Evolutionary conservation across 2,797 vertebrate genomes (phyloP), one percentile per base, ranked within the genome.

Genomic region (Ciconia nigra): DNA sequence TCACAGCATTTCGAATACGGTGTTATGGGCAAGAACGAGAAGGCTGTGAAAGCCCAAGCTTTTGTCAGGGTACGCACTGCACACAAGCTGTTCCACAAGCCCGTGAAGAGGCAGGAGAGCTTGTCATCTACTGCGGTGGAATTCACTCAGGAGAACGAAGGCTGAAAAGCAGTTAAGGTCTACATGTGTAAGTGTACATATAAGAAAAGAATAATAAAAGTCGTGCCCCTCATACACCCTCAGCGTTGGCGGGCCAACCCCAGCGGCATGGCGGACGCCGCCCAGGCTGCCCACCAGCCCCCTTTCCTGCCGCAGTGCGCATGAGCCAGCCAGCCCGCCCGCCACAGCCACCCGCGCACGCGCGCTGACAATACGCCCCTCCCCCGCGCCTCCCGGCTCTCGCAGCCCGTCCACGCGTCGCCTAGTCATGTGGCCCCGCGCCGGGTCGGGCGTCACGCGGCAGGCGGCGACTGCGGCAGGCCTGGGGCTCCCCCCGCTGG

Each of bases 161-260:
- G 47, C 25, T 35, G 39, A 29, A 17, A 37, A 52, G n/a, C 54
- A 7, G 14, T 15, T n/a, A 17, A 31, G 18, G 8, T 15, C 22
- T 33, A 10, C 46, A 6, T 3, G 13, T 7, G 1, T 3, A 41
- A 35, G 12, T 0, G 17, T 10, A 51, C 4, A 1, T 4, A 12
- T 5, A 37, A 16, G 10, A 52, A 31, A 11, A 10, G 8, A 41
- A 3, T 3, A 8, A 16, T 2, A 14, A 25, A 15, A 59, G 15
- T 6, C 5, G 8, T 2, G 3, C 7, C 21, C 14, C 21, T 20
- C 31, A 7, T 1, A 17, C 54, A 2, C 15, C 29, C 49, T 4
- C 14, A 6, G 2, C 16, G 4, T 3, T 5, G 0, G 1, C 5
- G 0, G 4, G 0, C 3, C 19, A 12, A 8, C 7, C 4, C 25